These are phyloP conservation scores for Leucoraja ocellata DNA, from an alignment of 2,797 vertebrate genomes.

Conservation along the genomic window DNA sequence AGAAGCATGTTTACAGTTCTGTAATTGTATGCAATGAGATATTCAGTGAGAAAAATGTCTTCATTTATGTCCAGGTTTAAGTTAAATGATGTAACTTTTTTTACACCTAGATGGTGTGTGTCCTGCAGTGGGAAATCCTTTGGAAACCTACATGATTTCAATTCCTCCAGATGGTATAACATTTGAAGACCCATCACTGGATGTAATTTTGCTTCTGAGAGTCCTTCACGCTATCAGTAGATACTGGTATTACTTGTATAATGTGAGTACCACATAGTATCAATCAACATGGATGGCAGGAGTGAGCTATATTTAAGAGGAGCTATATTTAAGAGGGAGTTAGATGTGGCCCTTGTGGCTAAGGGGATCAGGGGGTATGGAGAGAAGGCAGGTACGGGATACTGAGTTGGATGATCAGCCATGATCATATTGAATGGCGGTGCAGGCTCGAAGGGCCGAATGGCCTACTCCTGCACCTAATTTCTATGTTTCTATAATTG, in stretches of 20 bases:
- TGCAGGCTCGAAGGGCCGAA: too few relatives aligned
- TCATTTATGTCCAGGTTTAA: not conserved
- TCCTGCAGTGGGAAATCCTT: conserved; percentile 80
- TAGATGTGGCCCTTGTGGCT: too few relatives aligned
- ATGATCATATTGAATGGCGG: too few relatives aligned
- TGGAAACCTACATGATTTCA: conserved; percentile 92
- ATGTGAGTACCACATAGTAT: conserved; percentile 65
- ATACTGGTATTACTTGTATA: conserved; percentile 97
- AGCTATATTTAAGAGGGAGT: too few relatives aligned
- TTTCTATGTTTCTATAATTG: not conserved
- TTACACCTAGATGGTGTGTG: conserved; percentile 78
- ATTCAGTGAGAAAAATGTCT: not conserved
- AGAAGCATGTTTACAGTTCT: not conserved
- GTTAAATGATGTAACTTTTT: conserved; percentile 23
- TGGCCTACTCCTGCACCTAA: too few relatives aligned
- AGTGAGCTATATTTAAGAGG: too few relatives aligned
- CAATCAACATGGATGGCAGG: not conserved
- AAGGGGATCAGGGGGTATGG: too few relatives aligned
- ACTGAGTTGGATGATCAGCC: too few relatives aligned
- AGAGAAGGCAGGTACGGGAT: too few relatives aligned
- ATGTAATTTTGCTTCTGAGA: conserved; percentile 92
- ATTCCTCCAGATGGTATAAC: conserved; percentile 90
- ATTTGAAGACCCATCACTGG: conserved; percentile 93
- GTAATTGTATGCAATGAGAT: not conserved
- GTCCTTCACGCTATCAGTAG: conserved; percentile 95